These are phyloP conservation scores for Falcaria lacertinaria DNA, from an alignment of 2,888 invertebrate species.

Conservation along the genomic window DNA sequence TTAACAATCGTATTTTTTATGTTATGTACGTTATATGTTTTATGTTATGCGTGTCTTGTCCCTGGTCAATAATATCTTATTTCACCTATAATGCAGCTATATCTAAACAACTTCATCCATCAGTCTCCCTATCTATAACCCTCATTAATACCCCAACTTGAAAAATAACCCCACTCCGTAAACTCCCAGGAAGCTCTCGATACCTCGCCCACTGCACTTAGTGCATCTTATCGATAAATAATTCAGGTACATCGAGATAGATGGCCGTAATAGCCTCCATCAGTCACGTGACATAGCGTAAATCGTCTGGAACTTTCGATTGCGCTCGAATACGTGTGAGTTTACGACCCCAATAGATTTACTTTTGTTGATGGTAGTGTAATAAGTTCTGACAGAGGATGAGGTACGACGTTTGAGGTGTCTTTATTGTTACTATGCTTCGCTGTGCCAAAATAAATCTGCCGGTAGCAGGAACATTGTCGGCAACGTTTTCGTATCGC, in stretches of 20 bases:
- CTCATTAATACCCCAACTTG: slow-evolving; percentile 4
- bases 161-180: slow-evolving; percentile 17
- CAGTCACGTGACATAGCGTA: slow-evolving; percentile 56
- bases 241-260: slow-evolving; percentile 50
- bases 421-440: background rate
- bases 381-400: background rate
- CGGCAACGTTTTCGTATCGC: no score
- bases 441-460: no score
- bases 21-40: no score
- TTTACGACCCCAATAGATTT: background rate
- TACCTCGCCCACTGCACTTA: slow-evolving; percentile 41
- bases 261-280: slow-evolving; percentile 59
- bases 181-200: slow-evolving; percentile 19
- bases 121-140: background rate
- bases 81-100: background rate
- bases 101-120: background rate
- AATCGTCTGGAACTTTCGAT: slow-evolving; percentile 70
- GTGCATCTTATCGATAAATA: slow-evolving; percentile 64
- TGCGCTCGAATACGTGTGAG: slow-evolving; percentile 37
- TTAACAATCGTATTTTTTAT: no score
- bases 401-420: background rate
- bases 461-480: no score
- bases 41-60: no score
- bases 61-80: background rate
- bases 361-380: slow-evolving; percentile 2